phyloP scores from a whole-genome alignment of 2,888 invertebrate genomes.

The Callyntrura sp. region DNA sequence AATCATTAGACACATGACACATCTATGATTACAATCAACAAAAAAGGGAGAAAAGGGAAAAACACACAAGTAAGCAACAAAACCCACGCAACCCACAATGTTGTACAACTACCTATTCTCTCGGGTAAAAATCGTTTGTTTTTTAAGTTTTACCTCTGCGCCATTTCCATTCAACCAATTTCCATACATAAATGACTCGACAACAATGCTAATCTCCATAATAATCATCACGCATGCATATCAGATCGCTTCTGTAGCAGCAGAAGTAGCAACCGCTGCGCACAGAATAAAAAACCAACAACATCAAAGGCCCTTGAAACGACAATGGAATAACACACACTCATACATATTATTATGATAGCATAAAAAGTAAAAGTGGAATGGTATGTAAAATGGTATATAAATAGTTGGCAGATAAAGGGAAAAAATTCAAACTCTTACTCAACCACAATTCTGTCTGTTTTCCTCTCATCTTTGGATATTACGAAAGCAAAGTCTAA shows the following conservation, averaged over 20 bases:
- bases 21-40: no score
- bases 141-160: slow-evolving; percentile 15
- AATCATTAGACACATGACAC: no score
- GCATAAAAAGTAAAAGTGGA: slow-evolving; percentile 34
- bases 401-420: no score
- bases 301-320: slow-evolving; percentile 31
- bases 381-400: background rate
- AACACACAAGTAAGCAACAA: no score
- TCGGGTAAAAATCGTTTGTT: no score
- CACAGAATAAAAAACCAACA: slow-evolving; percentile 9
- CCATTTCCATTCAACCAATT: slow-evolving; percentile 39
- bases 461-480: background rate
- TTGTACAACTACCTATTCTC: no score
- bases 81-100: no score
- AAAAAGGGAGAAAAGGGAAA: no score
- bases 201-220: slow-evolving; percentile 66
- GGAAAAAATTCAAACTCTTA: slow-evolving; percentile 10
- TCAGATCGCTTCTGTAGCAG: slow-evolving; percentile 2
- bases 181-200: slow-evolving; percentile 71
- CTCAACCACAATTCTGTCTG: background rate
- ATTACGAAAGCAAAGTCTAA: slow-evolving; percentile 3
- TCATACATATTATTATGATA: no score
- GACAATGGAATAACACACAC: background rate
- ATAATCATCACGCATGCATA: slow-evolving; percentile 57
- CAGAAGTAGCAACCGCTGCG: background rate